Percentiles rank a stretch among this genome's conserved stretches.
Evolutionary conservation across 2,797 vertebrate species (phyloP).

Genomic region (Sebastes itinus): DNA sequence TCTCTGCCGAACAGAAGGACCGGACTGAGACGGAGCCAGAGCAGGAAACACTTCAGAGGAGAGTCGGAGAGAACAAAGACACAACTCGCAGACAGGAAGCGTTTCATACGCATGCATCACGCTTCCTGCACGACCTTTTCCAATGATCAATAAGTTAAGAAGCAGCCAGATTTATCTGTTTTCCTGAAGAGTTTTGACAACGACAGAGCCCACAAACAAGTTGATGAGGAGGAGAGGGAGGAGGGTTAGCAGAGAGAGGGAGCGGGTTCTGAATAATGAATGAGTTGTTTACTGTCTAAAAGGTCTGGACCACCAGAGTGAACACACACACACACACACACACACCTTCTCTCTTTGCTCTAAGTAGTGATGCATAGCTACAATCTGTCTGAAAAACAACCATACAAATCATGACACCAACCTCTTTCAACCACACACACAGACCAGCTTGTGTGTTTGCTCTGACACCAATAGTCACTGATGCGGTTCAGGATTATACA

Average conservation of each 20-base stretch:
- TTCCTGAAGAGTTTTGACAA: constrained; percentile 10
- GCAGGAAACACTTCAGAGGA: constrained; percentile 23
- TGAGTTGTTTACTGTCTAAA: constrained; percentile 44
- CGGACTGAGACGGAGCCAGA: background rate
- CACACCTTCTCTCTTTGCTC: background rate
- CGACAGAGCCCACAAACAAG: background rate
- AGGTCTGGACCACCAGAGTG: constrained; percentile 19
- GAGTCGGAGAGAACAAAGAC: constrained; percentile 4
- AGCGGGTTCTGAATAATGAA: constrained; percentile 47
- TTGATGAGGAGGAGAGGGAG: background rate
- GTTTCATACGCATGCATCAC: background rate
- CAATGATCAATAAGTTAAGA: constrained; percentile 9
- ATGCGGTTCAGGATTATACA: constrained; percentile 31
- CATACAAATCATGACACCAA: constrained; percentile 11
- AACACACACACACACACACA: background rate
- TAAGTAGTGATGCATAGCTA: background rate
- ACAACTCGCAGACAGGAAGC: background rate
- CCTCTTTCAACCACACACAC: background rate
- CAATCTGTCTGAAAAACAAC: constrained; percentile 23
- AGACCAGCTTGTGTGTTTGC: constrained; percentile 3
- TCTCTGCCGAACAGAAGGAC: background rate
- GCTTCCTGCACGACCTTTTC: constrained; percentile 24
- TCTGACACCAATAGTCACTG: constrained; percentile 34
- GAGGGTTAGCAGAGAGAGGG: background rate
- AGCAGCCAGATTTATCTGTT: background rate